Evolutionary conservation across 2,113 vertebrate species (phyloP), one percentile per base, ranked within the genome.

Genomic region (Jaculus jaculus): DNA sequence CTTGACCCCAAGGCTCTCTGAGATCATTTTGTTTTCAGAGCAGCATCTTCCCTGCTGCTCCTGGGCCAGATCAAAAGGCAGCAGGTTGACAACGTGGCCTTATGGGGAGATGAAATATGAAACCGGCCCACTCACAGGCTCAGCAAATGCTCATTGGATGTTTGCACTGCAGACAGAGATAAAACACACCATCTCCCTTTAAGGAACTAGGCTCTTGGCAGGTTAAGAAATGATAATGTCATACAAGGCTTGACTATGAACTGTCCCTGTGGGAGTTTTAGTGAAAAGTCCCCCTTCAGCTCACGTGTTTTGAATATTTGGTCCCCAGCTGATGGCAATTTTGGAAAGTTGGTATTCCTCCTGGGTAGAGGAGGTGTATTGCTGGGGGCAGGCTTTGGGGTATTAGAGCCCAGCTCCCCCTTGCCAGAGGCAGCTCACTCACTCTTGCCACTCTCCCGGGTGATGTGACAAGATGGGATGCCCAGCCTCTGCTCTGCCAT

Each of bases 21-120:
- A 28, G 63, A 73, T 90, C 47, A 30, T 65, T 83, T 34, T 75
- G 79, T 90, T 63, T 94, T 91, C 63, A 73, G 84, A 89, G 63
- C 21, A 83, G 7, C 18, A 34, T 54, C 61, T 73, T 86, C 74
- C 3, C 7, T 17, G 13, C 72, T 92, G 88, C 34, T 74, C 34
- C 51, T 37, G n/a, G 39, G 39, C 26, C 82, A 81, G 61, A 89
- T 93, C 87, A 34, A 84, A 85, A 89, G 80, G 65, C 71, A 86
- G 71, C 51, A 21, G 73, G 65, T 84, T 77, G 68, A 95, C 42
- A 47, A n/a, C 65, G 10, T 88, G 80, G 74, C 79, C 90, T 77
- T 77, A 75, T 91, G 72, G 54, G 37, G 73, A 84, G 73, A 84
- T 18, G 20, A 89, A 91, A 68, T 75, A 37, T 89, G 37, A 89